phyloP scores from a whole-genome alignment of 2,797 vertebrate genomes.

The Choloepus didactylus region DNA sequence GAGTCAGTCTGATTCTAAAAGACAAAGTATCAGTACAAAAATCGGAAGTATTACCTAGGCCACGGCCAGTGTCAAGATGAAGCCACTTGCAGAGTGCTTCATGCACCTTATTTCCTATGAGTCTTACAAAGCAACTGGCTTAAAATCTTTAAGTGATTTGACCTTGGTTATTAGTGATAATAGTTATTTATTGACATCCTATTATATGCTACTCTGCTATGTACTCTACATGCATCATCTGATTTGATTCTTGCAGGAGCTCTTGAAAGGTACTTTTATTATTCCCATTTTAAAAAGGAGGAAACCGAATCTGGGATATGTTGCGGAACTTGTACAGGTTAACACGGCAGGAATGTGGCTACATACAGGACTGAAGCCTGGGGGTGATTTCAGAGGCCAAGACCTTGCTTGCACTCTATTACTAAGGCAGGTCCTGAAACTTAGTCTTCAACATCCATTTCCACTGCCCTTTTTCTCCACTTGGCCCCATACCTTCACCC shows the following conservation, averaged over 20 bases:
- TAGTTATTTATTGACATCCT: background rate
- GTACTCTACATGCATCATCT: background rate
- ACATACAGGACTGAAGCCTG: background rate
- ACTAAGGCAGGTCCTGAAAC: background rate
- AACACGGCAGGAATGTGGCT: background rate
- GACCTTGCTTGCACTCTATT: background rate
- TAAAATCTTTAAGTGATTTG: conserved; percentile 39
- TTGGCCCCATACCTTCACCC: fast-evolving
- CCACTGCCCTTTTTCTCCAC: background rate
- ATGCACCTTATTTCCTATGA: background rate
- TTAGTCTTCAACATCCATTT: background rate
- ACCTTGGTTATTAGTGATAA: background rate
- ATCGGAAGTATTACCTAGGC: background rate
- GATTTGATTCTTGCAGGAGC: background rate
- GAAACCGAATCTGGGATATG: background rate
- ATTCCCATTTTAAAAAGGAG: background rate
- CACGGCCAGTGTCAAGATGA: background rate
- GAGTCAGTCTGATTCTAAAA: background rate
- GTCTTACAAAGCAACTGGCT: conserved; percentile 3
- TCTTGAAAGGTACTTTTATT: background rate
- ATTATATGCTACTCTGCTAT: background rate
- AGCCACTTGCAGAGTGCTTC: background rate
- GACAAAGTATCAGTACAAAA: background rate
- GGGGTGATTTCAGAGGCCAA: background rate
- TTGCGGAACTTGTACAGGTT: background rate